These are phyloP conservation scores for Cryptotermes secundus DNA, from an alignment of 1,140 invertebrate genomes.

Conservation along the genomic window DNA sequence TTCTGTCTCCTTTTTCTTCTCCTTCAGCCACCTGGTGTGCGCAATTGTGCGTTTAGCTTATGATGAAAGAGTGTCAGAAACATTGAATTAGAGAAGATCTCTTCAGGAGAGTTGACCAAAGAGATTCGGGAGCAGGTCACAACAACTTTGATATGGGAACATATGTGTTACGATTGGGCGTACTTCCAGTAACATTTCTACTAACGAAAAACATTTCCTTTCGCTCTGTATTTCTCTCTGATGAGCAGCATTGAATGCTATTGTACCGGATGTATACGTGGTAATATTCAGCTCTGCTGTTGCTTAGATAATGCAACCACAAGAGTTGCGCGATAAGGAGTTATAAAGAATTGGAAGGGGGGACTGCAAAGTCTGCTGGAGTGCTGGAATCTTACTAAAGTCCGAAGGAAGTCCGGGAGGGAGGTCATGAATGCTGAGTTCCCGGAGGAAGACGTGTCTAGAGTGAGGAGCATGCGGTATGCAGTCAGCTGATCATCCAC, in stretches of 20 bases:
- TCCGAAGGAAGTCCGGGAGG: background rate
- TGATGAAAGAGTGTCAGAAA: too few species aligned
- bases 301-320: background rate
- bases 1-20: too few species aligned
- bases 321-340: background rate
- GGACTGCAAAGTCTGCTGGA: background rate
- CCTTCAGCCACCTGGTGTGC: too few species aligned
- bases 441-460: background rate
- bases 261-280: background rate
- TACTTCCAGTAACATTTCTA: too few species aligned
- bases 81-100: too few species aligned
- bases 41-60: too few species aligned
- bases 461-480: background rate
- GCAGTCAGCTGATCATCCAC: background rate
- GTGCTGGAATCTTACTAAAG: background rate
- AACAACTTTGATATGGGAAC: too few species aligned
- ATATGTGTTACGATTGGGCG: too few species aligned
- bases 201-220: too few species aligned
- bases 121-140: too few species aligned
- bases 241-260: background rate
- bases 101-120: too few species aligned
- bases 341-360: background rate
- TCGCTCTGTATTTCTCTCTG: background rate
- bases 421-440: background rate
- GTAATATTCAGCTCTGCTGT: background rate